Base-by-base conservation (phyloP, 1,140 invertebrate genomes). In the Sitodiplosis mosellana region DNA sequence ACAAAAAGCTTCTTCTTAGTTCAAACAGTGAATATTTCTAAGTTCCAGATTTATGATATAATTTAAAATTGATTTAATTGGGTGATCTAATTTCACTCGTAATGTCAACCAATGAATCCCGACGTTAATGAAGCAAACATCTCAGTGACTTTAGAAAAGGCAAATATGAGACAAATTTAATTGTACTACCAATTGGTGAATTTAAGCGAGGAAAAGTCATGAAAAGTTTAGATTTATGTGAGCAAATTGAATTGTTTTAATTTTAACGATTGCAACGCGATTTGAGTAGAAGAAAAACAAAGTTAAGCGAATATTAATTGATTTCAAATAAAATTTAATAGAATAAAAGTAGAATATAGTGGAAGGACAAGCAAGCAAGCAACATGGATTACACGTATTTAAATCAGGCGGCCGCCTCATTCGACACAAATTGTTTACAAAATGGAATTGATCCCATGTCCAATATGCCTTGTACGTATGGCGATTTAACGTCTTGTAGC, bases 401-500 rank as follows among this genome's bases (percentile, higher is more conserved):
- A 59, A 81, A 81, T 58, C 78, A 80, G 55, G 76, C 78, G 22
- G 75, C 73, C 19, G 73, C 72, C 12, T 72, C 71, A 27, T 78
- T 78, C 59, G 76, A 78, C 53, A 77, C 76, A 12, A 76, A 71
- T 54, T 80, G 78, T 56, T 68, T 81, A 48, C 66, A 77, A 45
- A 68, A 69, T 12, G 65, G 72, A 33, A 77, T 79, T 66, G 74
- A 75, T 50, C 69, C 72, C 10, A 58, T 77, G 27, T 65, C 66
- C 6, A 76, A 76, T 55, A 79, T 82, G 69, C 78, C 80, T 34
- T 83, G 81, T 61, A 78, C 82, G 7, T 88, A 87, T 65, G 80
- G 82, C 20, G 85, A 89, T 63, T 70, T 86, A 51, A 80, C 82
- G 20, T 84, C 83, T 11, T 89, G 85, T 65, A 82, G 82, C 40